These are phyloP conservation scores for Paedocypris micromegethes DNA, from an alignment of 2,797 vertebrate species.

Conservation along the genomic window DNA sequence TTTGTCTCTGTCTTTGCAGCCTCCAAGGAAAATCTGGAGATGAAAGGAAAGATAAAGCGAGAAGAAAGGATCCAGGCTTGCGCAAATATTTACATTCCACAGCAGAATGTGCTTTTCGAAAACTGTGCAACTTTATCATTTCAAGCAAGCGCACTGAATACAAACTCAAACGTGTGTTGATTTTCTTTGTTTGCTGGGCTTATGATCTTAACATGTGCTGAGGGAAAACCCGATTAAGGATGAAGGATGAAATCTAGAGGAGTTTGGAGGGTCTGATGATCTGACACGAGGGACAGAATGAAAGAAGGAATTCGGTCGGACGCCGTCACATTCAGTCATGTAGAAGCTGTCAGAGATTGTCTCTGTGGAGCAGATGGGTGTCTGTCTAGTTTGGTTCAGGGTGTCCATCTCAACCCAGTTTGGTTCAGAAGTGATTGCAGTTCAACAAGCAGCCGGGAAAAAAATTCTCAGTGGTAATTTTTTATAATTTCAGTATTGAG, in stretches of 20 bases:
- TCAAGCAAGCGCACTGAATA: not conserved
- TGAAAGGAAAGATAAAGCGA: conserved; percentile 1
- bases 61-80: conserved; percentile 1
- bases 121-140: not conserved
- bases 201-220: not conserved
- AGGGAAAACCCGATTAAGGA: not conserved
- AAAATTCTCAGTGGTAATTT: too few relatives aligned
- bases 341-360: conserved; percentile 23
- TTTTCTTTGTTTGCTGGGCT: not conserved
- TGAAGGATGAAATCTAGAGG: too few relatives aligned
- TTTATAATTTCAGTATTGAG: too few relatives aligned
- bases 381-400: not conserved
- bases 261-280: conserved; percentile 14
- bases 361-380: conserved; percentile 1
- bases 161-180: not conserved
- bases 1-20: conserved; percentile 7
- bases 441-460: too few relatives aligned
- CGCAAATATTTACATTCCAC: conserved; percentile 14
- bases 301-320: conserved; percentile 32
- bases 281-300: conserved; percentile 10
- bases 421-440: too few relatives aligned
- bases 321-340: conserved; percentile 17
- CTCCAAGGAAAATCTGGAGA: not conserved
- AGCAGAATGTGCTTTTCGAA: not conserved
- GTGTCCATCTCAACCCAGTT: too few relatives aligned